phyloP scores from a whole-genome alignment of 1,140 invertebrate genomes.

The Drosophila pectinifera region DNA sequence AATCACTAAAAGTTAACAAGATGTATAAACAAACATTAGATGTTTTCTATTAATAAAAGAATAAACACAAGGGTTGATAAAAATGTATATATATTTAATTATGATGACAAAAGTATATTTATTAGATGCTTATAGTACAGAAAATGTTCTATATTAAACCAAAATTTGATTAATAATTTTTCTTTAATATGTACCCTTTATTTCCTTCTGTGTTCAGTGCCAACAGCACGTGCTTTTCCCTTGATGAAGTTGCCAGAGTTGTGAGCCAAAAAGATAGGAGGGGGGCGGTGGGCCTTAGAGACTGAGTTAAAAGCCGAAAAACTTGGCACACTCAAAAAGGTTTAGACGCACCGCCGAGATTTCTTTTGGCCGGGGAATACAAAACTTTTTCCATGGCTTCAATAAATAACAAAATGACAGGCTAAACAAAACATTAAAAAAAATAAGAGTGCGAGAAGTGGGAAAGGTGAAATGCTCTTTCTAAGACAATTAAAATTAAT shows the following conservation, averaged over 20 bases:
- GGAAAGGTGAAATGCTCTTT: slow-evolving; percentile 3
- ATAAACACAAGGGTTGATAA: too few relatives aligned
- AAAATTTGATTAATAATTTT: background rate
- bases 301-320: slow-evolving; percentile 72
- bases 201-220: background rate
- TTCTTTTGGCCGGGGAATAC: slow-evolving; percentile 45
- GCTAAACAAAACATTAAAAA: slow-evolving; percentile 33
- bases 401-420: slow-evolving; percentile 75
- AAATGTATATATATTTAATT: too few relatives aligned
- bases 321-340: slow-evolving; percentile 67
- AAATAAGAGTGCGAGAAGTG: background rate
- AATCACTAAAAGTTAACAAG: background rate
- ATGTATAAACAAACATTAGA: too few relatives aligned
- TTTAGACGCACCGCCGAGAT: slow-evolving; percentile 69
- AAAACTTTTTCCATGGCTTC: slow-evolving; percentile 56
- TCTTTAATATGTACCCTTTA: background rate
- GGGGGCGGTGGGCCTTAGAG: slow-evolving; percentile 8
- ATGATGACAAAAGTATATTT: too few relatives aligned
- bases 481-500: background rate
- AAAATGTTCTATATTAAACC: background rate
- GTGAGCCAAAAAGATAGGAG: slow-evolving; percentile 10
- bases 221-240: slow-evolving; percentile 51
- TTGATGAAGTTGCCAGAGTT: slow-evolving; percentile 68
- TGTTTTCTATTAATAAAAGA: too few relatives aligned
- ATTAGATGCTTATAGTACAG: too few relatives aligned